phyloP scores from a whole-genome alignment of 2,113 vertebrate species.

The Dromiciops gliroides region DNA sequence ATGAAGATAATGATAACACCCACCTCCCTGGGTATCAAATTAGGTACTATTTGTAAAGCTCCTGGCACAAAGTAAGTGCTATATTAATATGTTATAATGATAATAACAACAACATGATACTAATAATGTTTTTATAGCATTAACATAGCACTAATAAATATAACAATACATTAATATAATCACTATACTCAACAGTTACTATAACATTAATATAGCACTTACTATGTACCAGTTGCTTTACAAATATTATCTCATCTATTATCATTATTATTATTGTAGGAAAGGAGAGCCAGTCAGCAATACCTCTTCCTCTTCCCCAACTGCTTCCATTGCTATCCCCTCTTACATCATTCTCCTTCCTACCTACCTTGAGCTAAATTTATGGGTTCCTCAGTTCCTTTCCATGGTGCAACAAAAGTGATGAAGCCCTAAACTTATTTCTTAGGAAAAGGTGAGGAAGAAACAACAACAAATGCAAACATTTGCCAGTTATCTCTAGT shows the following conservation, averaged over 20 bases:
- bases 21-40: neutral
- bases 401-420: neutral
- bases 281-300: neutral
- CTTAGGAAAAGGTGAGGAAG: neutral
- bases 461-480: neutral
- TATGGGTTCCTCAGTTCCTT: neutral
- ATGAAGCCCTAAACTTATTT: neutral
- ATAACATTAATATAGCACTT: neutral
- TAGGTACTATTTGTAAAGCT: neutral
- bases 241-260: neutral
- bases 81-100: too few species aligned
- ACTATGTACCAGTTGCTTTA: neutral
- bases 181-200: neutral
- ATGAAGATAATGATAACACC: neutral
- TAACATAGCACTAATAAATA: too few species aligned
- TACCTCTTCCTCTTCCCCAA: neutral
- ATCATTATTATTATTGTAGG: neutral
- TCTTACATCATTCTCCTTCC: neutral
- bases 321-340: neutral
- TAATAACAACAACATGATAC: neutral
- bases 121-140: neutral
- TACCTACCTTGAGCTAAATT: neutral
- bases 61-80: neutral
- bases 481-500: conserved; percentile 26
- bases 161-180: neutral